Evolutionary conservation across 2,113 vertebrate genomes (phyloP), one percentile per base, ranked within the genome.

Genomic region (Xyliphius kryptos): DNA sequence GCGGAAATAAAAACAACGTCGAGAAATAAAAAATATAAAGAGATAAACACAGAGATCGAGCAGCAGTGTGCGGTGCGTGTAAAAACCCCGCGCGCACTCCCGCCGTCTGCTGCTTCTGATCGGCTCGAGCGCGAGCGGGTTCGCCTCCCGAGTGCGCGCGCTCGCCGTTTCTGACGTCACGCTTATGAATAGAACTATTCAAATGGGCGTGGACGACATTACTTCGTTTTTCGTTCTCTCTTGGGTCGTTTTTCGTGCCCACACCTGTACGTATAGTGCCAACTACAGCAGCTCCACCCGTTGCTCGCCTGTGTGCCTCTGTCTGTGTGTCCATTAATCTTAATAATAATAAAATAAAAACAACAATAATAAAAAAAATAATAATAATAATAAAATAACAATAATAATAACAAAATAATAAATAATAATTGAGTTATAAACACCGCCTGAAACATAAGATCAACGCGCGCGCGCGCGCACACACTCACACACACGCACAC

Each of bases 81-180:
- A 12, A 9, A 15, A 61, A 13, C 20, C 26, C 21, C 21, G 1
- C 20, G 14, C 14, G 56, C 41, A 41, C n/a, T n/a, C n/a, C n/a
- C n/a, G n/a, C n/a, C n/a, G n/a, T n/a, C n/a, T n/a, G n/a, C n/a
- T n/a, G n/a, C n/a, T n/a, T n/a, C n/a, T n/a, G n/a, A n/a, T n/a
- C n/a, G n/a, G 20, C 52, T 71, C 49, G 46, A 62, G 50, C 60
- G 46, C 47, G 58, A 57, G 78, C 78, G 78, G 82, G 73, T 74
- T 50, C 68, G 83, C 74, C 73, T 79, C 82, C 79, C 81, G 57
- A 72, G 67, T 78, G 79, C 90, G 90, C 89, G 91, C 91, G 90
- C 85, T 11, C 9, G 67, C 77, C 77, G 66, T 77, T 75, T 56
- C 61, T 86, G 85, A 87, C 85, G 87, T 87, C 85, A 87, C 32